These are phyloP conservation scores for Molossus molossus DNA, from an alignment of 2,797 vertebrate genomes.

Conservation along the genomic window DNA sequence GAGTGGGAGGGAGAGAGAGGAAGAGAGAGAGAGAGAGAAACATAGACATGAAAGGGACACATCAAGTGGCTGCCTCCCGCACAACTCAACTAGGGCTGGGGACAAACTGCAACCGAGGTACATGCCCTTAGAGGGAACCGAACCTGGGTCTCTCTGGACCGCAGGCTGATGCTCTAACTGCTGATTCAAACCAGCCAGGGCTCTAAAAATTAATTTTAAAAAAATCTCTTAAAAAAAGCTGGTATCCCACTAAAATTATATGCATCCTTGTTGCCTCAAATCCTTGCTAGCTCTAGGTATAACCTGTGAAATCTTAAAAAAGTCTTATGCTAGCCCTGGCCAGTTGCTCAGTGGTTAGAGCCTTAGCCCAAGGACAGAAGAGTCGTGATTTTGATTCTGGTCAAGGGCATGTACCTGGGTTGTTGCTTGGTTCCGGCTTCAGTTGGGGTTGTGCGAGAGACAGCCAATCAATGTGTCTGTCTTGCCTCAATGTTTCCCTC, in stretches of 20 bases:
- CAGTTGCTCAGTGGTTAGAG: not conserved
- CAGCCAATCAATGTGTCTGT: not conserved
- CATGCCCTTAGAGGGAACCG: too few species aligned
- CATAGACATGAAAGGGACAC: too few species aligned
- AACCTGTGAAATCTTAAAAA: not conserved
- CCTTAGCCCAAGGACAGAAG: not conserved
- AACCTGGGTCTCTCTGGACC: too few species aligned
- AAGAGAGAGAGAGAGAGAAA: too few species aligned
- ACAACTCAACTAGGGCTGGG: too few species aligned
- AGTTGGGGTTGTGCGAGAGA: not conserved
- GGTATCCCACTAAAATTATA: not conserved
- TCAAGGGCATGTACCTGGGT: not conserved
- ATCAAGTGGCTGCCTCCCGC: too few species aligned
- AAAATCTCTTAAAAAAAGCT: not conserved
- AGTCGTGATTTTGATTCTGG: not conserved
- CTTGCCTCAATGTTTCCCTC: not conserved
- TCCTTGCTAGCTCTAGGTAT: not conserved
- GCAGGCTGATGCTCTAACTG: too few species aligned
- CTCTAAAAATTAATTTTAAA: too few species aligned
- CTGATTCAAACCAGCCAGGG: too few species aligned
- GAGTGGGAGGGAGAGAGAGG: too few species aligned
- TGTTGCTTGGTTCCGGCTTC: not conserved
- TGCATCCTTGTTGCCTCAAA: not conserved
- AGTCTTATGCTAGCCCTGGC: not conserved
- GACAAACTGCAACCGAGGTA: too few species aligned